Base-by-base conservation (phyloP, 30 jellyfish, hydroid and myxozoan genomes). In the Pelagia noctiluca region DNA sequence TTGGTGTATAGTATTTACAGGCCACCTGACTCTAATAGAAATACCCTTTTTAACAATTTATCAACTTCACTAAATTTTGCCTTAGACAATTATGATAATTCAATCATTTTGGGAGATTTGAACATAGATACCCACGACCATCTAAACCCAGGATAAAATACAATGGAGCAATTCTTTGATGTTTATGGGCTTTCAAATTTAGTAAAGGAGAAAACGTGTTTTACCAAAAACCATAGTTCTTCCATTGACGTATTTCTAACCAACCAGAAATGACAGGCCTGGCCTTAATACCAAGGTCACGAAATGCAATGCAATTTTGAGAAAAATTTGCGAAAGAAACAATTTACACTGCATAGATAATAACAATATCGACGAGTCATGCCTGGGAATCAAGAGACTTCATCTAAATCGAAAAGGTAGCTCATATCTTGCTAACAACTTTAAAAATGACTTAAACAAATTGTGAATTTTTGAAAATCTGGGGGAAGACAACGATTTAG, bases 341-440 rank as follows among this genome's bases (percentile, higher is more conserved):
- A 60, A 60, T 60, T 60, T 60, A 4, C 2, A 37, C 2, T 60
- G 2, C 13, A 60, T 60, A 1, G 73, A 60, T 4, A 60, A 60
- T 26, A 60, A 37, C 34, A 60, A 60, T 5, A 60, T 60, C 29
- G 73, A 60, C 73, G 73, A 60, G 0, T 60, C 34, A 60, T 60
- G 73, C 3, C 29, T 60, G 3, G 73, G 73, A 0, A 60, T 60
- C 36, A 60, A 60, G 73, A 60, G 29, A 60, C 37, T 19, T 1
- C 34, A 60, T 37, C 36, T 60, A 5, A 60, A 60, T 5, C 23
- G 73, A 5, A 60, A 60, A 4, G 73, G 73, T 0, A 60, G 37
- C 1, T 24, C 29, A n/a, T 60, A 60, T 19, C 3, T 60, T 0
- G 73, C 26, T 26, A 60, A 1, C 26, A 61, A 57, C 25, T 57